A percentile compares a stretch with the other conserved stretches of the same genome.
phyloP scores from a whole-genome alignment of 2,113 vertebrate species.

The Chrysemys picta region DNA sequence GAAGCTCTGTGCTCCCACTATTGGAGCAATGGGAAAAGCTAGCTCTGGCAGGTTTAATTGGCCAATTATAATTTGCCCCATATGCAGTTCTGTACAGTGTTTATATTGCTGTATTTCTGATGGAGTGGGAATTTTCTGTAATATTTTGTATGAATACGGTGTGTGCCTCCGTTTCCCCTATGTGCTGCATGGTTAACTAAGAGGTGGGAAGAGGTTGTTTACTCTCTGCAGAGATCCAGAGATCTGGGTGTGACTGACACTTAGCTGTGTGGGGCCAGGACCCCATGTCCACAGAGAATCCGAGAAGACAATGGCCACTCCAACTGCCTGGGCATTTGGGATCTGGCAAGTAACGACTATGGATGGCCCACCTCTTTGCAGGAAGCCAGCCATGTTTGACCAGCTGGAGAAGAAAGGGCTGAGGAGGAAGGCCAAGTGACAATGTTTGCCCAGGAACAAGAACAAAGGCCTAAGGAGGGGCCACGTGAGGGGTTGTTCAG shows the following conservation, averaged over 20 bases:
- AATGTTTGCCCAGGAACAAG: not conserved
- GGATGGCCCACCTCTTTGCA: no score
- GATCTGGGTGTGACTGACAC: not conserved
- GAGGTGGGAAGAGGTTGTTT: not conserved
- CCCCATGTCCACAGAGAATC: not conserved
- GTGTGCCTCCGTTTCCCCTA: not conserved
- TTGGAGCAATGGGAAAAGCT: not conserved
- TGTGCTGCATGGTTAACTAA: not conserved
- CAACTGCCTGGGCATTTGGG: not conserved
- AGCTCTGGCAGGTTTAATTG: not conserved
- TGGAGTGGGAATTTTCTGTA: not conserved
- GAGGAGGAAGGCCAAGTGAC: not conserved
- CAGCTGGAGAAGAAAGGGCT: not conserved
- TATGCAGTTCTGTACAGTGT: rapidly evolving
- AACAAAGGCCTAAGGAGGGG: not conserved
- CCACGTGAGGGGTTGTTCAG: not conserved
- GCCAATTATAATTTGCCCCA: not conserved
- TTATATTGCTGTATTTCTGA: not conserved
- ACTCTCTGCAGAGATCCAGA: not conserved
- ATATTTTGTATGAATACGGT: not conserved
- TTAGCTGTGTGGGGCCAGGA: not conserved
- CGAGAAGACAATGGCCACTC: not conserved
- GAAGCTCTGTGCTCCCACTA: not conserved
- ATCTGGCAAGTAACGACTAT: not conserved
- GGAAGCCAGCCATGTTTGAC: not conserved